Percentiles rank a stretch among this genome's conserved stretches.
phyloP scores from a whole-genome alignment of 2,797 vertebrate species.

The Artibeus lituratus region DNA sequence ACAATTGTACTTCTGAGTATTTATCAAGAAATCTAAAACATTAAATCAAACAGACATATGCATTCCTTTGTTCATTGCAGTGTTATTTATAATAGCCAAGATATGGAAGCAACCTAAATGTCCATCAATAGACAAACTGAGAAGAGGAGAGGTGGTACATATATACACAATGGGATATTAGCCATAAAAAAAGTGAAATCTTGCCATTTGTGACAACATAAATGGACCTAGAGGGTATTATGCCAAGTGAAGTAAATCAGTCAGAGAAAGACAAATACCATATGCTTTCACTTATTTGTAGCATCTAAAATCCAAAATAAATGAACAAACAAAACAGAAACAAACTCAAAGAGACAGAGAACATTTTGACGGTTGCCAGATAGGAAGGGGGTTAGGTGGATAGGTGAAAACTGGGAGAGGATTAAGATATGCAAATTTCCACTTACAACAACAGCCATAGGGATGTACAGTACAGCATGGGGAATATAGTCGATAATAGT shows the following conservation, averaged over 20 bases:
- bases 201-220: neutral
- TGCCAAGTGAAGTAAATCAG: neutral
- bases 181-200: neutral
- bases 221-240: neutral
- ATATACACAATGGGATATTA: neutral
- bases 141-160: neutral
- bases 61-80: neutral
- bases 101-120: neutral
- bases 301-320: neutral
- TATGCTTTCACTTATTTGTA: neutral
- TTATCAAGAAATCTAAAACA: neutral
- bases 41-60: neutral
- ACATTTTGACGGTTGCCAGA: neutral
- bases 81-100: neutral
- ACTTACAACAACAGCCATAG: neutral
- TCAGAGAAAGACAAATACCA: neutral
- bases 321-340: neutral
- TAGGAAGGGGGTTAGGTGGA: neutral
- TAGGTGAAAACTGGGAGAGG: neutral
- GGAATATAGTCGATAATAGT: neutral
- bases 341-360: neutral
- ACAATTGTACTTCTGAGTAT: neutral
- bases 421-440: neutral
- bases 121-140: neutral
- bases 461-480: neutral